phyloP scores from a whole-genome alignment of 2,113 vertebrate species.

The Apus apus region DNA sequence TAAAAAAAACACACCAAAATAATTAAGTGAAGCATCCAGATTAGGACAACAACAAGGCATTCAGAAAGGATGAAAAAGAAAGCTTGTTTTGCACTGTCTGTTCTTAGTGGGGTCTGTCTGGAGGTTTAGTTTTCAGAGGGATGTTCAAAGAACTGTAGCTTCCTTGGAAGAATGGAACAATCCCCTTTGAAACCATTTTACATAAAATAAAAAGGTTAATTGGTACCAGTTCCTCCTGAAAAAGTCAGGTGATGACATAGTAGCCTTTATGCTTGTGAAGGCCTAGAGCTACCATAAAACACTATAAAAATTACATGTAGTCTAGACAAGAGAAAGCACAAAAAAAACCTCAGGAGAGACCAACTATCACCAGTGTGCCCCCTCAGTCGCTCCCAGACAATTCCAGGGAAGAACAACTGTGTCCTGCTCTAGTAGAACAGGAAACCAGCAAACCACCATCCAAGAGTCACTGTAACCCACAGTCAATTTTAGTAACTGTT shows the following conservation, averaged over 20 bases:
- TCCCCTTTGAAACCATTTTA: background rate
- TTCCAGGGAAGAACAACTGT: background rate
- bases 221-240: background rate
- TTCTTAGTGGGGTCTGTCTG: background rate
- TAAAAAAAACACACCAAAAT: background rate
- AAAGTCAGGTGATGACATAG: no score
- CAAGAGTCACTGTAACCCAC: background rate
- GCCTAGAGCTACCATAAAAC: background rate
- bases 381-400: background rate
- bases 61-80: background rate
- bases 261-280: background rate
- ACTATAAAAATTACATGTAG: background rate
- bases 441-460: background rate
- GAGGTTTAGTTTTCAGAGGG: background rate
- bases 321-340: background rate
- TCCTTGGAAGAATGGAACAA: background rate
- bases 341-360: background rate
- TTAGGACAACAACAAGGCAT: background rate
- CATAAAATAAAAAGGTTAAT: background rate
- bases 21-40: background rate
- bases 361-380: rapidly evolving
- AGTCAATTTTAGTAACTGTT: background rate
- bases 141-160: background rate
- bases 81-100: background rate
- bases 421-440: background rate